A percentile compares a stretch with the other conserved stretches of the same genome.
phyloP scores from a whole-genome alignment of 2,113 vertebrate species.

The Thymallus thymallus region DNA sequence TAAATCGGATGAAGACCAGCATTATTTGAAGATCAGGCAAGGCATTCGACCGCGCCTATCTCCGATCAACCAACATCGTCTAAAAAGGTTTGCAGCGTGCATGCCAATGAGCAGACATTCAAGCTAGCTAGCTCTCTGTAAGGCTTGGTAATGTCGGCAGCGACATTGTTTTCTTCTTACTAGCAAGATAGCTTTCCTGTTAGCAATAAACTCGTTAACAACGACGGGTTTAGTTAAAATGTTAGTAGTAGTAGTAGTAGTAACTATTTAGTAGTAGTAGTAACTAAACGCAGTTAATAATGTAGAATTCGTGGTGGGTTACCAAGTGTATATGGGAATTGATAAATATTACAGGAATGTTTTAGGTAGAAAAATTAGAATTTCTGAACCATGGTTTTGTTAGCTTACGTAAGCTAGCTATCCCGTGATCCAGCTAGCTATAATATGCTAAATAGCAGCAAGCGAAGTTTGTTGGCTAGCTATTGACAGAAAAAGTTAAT shows the following conservation, averaged over 20 bases:
- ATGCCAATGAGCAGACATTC: not conserved
- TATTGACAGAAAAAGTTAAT: not conserved
- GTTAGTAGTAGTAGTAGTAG: too few relatives aligned
- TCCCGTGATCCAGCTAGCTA: not conserved
- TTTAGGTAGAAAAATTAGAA: not conserved
- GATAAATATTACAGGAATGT: not conserved
- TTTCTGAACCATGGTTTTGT: not conserved
- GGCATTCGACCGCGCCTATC: not conserved
- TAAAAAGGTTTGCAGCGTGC: not conserved
- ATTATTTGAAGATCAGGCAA: slow-evolving; percentile 22
- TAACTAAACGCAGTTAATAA: too few relatives aligned
- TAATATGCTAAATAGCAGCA: not conserved
- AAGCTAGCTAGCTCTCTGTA: not conserved
- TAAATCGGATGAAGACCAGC: slow-evolving; percentile 49
- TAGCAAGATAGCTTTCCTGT: slow-evolving; percentile 59
- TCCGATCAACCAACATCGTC: not conserved
- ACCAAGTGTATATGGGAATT: not conserved
- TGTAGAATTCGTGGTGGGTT: not conserved
- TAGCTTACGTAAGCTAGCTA: not conserved
- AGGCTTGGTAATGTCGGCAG: slow-evolving; percentile 59
- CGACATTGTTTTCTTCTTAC: slow-evolving; percentile 61
- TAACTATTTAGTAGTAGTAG: too few relatives aligned
- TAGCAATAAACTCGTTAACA: slow-evolving; percentile 45
- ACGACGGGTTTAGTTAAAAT: not conserved
- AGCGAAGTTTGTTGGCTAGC: not conserved